A percentile compares a stretch with the other conserved stretches of the same genome.
phyloP scores from a whole-genome alignment of 2,888 invertebrate genomes.

The Euclidia mi region DNA sequence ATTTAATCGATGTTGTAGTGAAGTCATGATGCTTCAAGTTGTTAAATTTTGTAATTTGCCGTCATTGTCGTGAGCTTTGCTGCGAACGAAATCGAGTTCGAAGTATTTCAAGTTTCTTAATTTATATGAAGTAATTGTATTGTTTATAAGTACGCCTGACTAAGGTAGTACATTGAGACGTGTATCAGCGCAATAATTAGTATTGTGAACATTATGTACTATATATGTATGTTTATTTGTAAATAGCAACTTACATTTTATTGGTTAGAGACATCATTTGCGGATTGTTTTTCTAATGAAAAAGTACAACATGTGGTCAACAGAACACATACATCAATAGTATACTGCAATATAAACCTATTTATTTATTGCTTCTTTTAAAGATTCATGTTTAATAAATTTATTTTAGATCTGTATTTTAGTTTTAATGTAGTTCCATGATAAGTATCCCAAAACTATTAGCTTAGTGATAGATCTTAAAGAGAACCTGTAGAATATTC shows the following conservation, averaged over 20 bases:
- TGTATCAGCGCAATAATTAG: constrained; percentile 79
- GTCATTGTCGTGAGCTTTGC: constrained; percentile 3
- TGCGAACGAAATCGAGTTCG: constrained; percentile 28
- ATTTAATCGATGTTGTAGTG: constrained; percentile 42
- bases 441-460: no score
- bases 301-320: constrained; percentile 68
- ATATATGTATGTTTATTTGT: constrained; percentile 78
- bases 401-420: constrained; percentile 80
- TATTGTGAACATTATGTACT: constrained; percentile 71
- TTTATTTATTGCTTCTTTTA: constrained; percentile 72
- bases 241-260: constrained; percentile 69
- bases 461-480: no score
- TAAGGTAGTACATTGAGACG: constrained; percentile 55
- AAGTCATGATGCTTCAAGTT: constrained; percentile 35
- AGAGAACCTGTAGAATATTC: no score
- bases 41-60: constrained; percentile 29
- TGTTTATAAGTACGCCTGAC: constrained; percentile 48
- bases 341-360: constrained; percentile 64
- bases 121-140: constrained; percentile 51
- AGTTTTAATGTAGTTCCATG: constrained; percentile 59
- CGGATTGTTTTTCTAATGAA: constrained; percentile 46
- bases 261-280: constrained; percentile 38
- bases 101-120: constrained; percentile 47
- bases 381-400: constrained; percentile 73
- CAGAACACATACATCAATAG: constrained; percentile 36